Evolutionary conservation across 2,113 vertebrate species (phyloP), one percentile per base, ranked within the genome.

Genomic region (Epinephelus fuscoguttatus): DNA sequence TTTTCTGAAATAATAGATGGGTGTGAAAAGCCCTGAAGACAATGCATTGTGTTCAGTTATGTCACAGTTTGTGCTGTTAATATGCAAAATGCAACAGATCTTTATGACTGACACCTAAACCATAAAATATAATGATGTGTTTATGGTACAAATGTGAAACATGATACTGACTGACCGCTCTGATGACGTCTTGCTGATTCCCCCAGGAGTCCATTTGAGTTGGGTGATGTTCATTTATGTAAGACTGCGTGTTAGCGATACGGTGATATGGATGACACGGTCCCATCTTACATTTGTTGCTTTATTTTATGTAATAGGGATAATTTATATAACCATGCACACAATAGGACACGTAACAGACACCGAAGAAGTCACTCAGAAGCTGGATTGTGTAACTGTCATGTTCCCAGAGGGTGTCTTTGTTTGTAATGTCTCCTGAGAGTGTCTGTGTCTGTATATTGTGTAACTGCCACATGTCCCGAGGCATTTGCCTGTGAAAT

Each of bases 381-480:
- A 63, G 71, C 82, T 71, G 71, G 68, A 81, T 90, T 91, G 82
- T 86, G 87, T 90, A 89, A 88, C 72, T 78, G 75, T 81, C 68
- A 55, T 77, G 63, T 85, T 91, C 80, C 77, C 80, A 63, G 68
- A 52, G 81, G 76, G 23, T 0, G 49, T 21, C 78, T 90, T 88
- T 88, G 84, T 89, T 80, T 13, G 53, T 60, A 7, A 66, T 14
- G 60, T 61, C 84, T 74, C 84, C 60, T 69, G 82, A 72, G 82
- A 80, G 78, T 27, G 82, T 86, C 61, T 84, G 84, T 88, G 40
- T 87, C 78, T 82, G 23, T 19, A 27, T 72, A 50, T 83, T 90
- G 23, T 82, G 61, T 88, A 90, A 92, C 79, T 33, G 78, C 73
- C 80, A 74, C 72, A 76, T 85, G 71, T 70, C 88, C 67, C 0